Conservation (phyloP, 2,797 vertebrate genomes). For the Onychomys arenicola region DNA sequence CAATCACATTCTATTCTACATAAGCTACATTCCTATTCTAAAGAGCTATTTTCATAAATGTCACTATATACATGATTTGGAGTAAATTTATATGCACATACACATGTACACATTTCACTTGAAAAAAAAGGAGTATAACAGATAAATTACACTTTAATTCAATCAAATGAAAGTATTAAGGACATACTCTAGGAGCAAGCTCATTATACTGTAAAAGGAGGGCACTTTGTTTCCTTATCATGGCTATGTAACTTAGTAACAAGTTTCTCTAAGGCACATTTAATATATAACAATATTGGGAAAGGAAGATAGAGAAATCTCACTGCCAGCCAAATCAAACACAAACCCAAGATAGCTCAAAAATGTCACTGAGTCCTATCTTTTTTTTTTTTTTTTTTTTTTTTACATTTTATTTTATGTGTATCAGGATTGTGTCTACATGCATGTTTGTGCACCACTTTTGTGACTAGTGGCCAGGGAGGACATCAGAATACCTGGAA, state of each 20-base stretch:
- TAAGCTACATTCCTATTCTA: neutral
- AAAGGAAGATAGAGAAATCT: neutral
- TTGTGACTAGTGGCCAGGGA: neutral
- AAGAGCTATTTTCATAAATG: neutral
- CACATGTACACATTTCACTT: neutral
- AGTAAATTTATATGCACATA: neutral
- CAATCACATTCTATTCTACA: neutral
- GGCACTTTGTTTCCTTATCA: conserved; percentile 34
- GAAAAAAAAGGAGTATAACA: conserved; percentile 20
- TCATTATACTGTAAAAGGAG: neutral
- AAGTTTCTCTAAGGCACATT: neutral
- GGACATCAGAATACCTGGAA: neutral
- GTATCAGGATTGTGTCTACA: neutral
- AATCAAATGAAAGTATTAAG: neutral
- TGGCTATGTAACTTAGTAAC: conserved; percentile 19
- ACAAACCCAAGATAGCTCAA: neutral
- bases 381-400: neutral
- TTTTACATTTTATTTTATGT: neutral
- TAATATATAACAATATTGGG: conserved; percentile 30
- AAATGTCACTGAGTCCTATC: conserved; percentile 17
- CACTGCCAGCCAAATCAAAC: conserved; percentile 27
- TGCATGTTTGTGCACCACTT: neutral
- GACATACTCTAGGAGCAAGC: neutral
- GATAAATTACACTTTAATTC: conserved; percentile 28
- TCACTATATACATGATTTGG: neutral